These are phyloP conservation scores for Petrophora chlorosata DNA, from an alignment of 2,888 invertebrate genomes.

Conservation along the genomic window DNA sequence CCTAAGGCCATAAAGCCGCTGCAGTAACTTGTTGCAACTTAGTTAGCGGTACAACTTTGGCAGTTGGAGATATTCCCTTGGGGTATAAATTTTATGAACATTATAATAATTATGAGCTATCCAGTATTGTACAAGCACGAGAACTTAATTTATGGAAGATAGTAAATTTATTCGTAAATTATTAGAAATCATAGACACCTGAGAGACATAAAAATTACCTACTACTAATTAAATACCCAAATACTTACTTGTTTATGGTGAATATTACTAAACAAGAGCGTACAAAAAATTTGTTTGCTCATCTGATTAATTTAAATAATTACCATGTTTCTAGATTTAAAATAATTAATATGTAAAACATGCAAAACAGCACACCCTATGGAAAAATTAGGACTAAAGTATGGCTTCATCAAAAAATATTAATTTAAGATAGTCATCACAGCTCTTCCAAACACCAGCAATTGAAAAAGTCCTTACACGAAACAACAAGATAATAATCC, in stretches of 20 bases:
- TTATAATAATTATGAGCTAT: conserved; percentile 31
- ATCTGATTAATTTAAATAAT: too few species aligned
- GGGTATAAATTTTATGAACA: conserved; percentile 36
- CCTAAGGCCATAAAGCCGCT: conserved; percentile 58
- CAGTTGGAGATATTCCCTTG: conserved; percentile 43
- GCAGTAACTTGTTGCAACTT: conserved; percentile 63
- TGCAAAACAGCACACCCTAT: too few species aligned
- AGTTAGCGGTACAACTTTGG: conserved; percentile 52
- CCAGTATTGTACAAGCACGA: conserved; percentile 20
- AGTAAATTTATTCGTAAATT: too few species aligned
- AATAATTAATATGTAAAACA: too few species aligned
- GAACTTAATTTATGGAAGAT: conserved; percentile 3
- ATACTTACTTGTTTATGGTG: too few species aligned
- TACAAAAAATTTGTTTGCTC: too few species aligned
- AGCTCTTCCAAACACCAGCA: conserved; percentile 22
- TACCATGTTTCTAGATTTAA: too few species aligned
- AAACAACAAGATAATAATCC: conserved; percentile 36
- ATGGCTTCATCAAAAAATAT: conserved; percentile 1
- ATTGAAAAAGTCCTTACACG: conserved; percentile 39
- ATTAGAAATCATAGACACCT: too few species aligned
- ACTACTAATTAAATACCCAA: too few species aligned
- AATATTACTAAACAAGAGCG: too few species aligned
- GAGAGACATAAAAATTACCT: too few species aligned
- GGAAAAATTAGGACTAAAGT: neutral
- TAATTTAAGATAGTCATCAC: conserved; percentile 16